Evolutionary conservation across 2,888 invertebrate species (phyloP).

Genomic region (Eutolmus rufibarbis): DNA sequence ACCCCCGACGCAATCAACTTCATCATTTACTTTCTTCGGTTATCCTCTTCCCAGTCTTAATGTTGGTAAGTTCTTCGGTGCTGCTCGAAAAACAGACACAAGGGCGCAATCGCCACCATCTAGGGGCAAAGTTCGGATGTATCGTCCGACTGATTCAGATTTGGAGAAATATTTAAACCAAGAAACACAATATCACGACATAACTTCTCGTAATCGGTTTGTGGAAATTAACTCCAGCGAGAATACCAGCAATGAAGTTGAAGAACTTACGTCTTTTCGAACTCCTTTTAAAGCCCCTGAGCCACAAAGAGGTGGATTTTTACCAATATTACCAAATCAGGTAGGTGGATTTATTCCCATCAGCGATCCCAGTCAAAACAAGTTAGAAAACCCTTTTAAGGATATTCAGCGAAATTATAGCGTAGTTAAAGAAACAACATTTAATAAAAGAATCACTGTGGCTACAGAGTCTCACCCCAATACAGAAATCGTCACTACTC

Average conservation of each 20-base stretch:
- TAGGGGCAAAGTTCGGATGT: slow-evolving; percentile 59
- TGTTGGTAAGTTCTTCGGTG: slow-evolving; percentile 71
- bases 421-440: neutral
- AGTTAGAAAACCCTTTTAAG: slow-evolving; percentile 57
- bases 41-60: slow-evolving; percentile 79
- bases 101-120: slow-evolving; percentile 36
- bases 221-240: slow-evolving; percentile 56
- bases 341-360: slow-evolving; percentile 78
- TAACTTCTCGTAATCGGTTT: slow-evolving; percentile 52
- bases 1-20: slow-evolving; percentile 65
- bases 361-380: slow-evolving; percentile 60
- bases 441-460: neutral
- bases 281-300: slow-evolving; percentile 60
- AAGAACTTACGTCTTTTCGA: slow-evolving; percentile 56
- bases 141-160: slow-evolving; percentile 58
- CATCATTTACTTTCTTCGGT: slow-evolving; percentile 83
- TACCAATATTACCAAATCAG: slow-evolving; percentile 75
- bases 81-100: slow-evolving; percentile 57
- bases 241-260: slow-evolving; percentile 54
- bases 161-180: slow-evolving; percentile 59
- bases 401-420: slow-evolving; percentile 60
- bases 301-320: slow-evolving; percentile 79
- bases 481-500: neutral
- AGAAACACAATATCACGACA: slow-evolving; percentile 51
- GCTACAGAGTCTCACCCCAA: neutral